A percentile compares a stretch with the other conserved stretches of the same genome.
phyloP scores from a whole-genome alignment of 2,888 invertebrate species.

The Clepsis dumicolana region DNA sequence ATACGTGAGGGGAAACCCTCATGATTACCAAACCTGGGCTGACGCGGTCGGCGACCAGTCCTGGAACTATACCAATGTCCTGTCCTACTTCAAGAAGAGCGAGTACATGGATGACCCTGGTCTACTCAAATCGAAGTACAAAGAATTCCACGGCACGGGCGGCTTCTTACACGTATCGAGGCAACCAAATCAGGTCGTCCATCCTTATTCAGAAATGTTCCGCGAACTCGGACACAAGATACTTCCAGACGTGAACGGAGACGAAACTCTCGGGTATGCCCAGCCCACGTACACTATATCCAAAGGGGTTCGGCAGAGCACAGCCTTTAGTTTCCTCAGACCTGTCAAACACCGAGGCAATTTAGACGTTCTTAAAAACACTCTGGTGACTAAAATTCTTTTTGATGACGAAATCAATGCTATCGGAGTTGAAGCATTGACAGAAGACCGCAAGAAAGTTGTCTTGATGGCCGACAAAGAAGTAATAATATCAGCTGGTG shows the following conservation, averaged over 20 bases:
- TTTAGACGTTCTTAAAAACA: slow-evolving; percentile 40
- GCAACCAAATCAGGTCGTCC: slow-evolving; percentile 46
- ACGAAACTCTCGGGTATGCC: slow-evolving; percentile 72
- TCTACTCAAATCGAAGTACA: slow-evolving; percentile 46
- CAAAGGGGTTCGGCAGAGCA: slow-evolving; percentile 44
- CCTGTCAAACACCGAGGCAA: slow-evolving; percentile 37
- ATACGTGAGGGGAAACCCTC: slow-evolving; percentile 51
- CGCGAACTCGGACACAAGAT: slow-evolving; percentile 69
- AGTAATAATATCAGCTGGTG: slow-evolving; percentile 70
- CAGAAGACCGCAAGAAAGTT: slow-evolving; percentile 8
- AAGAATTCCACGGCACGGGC: slow-evolving; percentile 62
- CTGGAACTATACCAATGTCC: slow-evolving; percentile 50
- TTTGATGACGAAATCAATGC: slow-evolving; percentile 38
- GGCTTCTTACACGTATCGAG: slow-evolving; percentile 72
- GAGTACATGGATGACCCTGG: slow-evolving; percentile 50
- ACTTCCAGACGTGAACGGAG: slow-evolving; percentile 66
- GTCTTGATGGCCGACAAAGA: slow-evolving; percentile 62
- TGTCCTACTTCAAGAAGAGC: slow-evolving; percentile 53
- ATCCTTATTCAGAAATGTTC: slow-evolving; percentile 63
- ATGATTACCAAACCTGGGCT: slow-evolving; percentile 53
- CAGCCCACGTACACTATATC: slow-evolving; percentile 75
- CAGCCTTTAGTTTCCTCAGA: slow-evolving; percentile 19
- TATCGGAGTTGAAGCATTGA: slow-evolving; percentile 26
- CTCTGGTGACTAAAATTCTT: slow-evolving; percentile 39
- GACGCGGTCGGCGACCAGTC: slow-evolving; percentile 45